A percentile compares a stretch with the other conserved stretches of the same genome.
Conservation (phyloP, 1,140 invertebrate species). For the Neelides sp. region DNA sequence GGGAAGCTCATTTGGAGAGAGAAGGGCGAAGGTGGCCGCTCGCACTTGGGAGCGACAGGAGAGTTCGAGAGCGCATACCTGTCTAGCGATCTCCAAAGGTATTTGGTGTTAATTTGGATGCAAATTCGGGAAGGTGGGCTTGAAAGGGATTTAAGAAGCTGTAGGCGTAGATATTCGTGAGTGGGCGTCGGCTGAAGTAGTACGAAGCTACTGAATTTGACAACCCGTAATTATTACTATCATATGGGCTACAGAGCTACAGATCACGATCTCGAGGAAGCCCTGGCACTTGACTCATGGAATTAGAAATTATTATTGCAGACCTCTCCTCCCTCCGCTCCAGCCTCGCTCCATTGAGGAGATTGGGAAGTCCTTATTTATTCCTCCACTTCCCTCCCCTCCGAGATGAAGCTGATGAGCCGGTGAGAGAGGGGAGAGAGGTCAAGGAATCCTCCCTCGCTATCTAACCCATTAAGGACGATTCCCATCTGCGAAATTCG, state of each 20-base stretch:
- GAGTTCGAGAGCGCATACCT: no score
- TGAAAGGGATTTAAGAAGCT: slow-evolving; percentile 26
- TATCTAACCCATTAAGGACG: background rate
- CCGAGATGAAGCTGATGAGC: background rate
- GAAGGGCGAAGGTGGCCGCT: slow-evolving; percentile 6
- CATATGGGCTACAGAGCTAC: slow-evolving; percentile 14
- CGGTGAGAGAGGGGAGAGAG: slow-evolving; percentile 11
- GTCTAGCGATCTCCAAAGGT: no score
- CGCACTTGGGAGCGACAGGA: no score
- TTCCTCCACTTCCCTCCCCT: background rate
- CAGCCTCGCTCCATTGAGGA: background rate
- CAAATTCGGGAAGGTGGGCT: slow-evolving; percentile 21
- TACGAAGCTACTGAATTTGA: slow-evolving; percentile 30
- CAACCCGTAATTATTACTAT: slow-evolving; percentile 29
- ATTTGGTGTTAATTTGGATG: slow-evolving; percentile 25
- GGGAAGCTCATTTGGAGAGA: slow-evolving; percentile 3
- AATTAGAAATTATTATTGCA: slow-evolving; percentile 22
- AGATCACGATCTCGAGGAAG: slow-evolving; percentile 16
- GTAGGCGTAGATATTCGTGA: slow-evolving; percentile 29
- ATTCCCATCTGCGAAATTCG: slow-evolving; percentile 13
- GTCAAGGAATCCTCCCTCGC: background rate
- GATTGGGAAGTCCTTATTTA: background rate
- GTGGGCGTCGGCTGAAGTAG: slow-evolving; percentile 25
- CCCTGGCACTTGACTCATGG: slow-evolving; percentile 16
- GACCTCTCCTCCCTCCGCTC: slow-evolving; percentile 8